A percentile compares a stretch with the other conserved stretches of the same genome.
Evolutionary conservation across 2,113 vertebrate genomes (phyloP).

Genomic region (Ariopsis seemanni): DNA sequence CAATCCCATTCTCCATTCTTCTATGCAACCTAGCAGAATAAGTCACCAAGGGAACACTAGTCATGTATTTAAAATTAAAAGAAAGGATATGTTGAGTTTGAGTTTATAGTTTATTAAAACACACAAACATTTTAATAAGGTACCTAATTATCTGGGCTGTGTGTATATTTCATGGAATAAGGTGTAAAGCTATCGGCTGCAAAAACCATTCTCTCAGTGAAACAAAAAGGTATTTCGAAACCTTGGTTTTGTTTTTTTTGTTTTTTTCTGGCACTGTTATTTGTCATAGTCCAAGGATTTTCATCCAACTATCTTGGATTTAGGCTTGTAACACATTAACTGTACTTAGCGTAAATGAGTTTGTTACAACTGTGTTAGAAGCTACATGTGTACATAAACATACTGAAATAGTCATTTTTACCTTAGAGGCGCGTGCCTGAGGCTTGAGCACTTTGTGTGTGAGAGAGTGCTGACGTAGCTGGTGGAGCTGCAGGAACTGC

Average conservation of each 20-base stretch:
- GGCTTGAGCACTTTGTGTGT: slow-evolving; percentile 89
- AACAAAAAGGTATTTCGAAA: background rate
- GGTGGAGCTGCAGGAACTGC: slow-evolving; percentile 98
- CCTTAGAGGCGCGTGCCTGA: slow-evolving; percentile 60
- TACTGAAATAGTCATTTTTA: slow-evolving; percentile 35
- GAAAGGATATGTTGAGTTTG: background rate
- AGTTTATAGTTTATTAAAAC: background rate
- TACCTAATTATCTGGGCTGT: background rate
- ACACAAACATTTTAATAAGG: background rate
- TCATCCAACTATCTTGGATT: background rate
- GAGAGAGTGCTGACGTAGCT: slow-evolving; percentile 94
- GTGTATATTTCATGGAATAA: background rate
- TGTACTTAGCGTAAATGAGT: background rate
- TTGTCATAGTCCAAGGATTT: background rate
- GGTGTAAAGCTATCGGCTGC: background rate
- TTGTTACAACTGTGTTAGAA: background rate
- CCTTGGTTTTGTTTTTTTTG: background rate
- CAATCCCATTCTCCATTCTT: background rate
- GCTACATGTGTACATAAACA: background rate
- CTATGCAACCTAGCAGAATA: background rate
- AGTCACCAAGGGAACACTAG: background rate
- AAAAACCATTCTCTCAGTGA: background rate
- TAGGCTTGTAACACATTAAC: background rate
- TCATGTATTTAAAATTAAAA: background rate
- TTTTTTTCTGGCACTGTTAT: background rate